Percentiles rank a stretch among this genome's conserved stretches.
Evolutionary conservation across 1,140 invertebrate species (phyloP).

Genomic region (Sogatella furcifera): DNA sequence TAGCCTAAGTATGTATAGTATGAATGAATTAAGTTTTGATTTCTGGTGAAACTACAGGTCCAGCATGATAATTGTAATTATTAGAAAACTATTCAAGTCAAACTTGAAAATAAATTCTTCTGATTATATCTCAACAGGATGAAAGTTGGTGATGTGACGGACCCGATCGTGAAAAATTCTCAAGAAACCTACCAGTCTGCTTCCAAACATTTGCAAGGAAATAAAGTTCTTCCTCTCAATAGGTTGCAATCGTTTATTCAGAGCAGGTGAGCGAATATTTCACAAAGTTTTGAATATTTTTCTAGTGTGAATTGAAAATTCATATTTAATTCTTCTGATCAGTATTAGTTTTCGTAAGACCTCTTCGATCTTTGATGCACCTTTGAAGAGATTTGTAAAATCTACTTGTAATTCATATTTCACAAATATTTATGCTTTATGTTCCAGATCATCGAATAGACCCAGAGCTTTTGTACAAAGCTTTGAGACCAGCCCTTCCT

Average conservation of each 20-base stretch:
- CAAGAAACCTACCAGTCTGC: slow-evolving; percentile 11
- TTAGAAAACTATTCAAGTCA: too few species aligned
- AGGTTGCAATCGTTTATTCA: slow-evolving; percentile 16
- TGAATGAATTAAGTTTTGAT: too few species aligned
- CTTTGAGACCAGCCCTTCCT: slow-evolving; percentile 26
- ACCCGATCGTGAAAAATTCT: slow-evolving; percentile 34
- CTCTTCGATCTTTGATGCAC: too few species aligned
- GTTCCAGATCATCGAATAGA: neutral
- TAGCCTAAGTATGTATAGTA: too few species aligned
- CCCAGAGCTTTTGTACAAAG: slow-evolving; percentile 4
- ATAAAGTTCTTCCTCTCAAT: slow-evolving; percentile 16
- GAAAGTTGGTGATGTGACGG: slow-evolving; percentile 37
- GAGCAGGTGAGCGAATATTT: slow-evolving; percentile 14
- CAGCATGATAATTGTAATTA: too few species aligned
- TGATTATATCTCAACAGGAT: slow-evolving; percentile 29
- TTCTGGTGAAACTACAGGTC: too few species aligned
- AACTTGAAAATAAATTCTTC: too few species aligned
- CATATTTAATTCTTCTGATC: too few species aligned
- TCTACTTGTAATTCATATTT: neutral
- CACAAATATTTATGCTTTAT: neutral
- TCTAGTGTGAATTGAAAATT: too few species aligned
- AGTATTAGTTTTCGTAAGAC: too few species aligned
- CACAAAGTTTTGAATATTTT: too few species aligned
- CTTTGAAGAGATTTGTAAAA: too few species aligned
- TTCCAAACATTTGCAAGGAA: slow-evolving; percentile 9